phyloP scores from a whole-genome alignment of 2,113 vertebrate species.

The Marmota flaviventris region DNA sequence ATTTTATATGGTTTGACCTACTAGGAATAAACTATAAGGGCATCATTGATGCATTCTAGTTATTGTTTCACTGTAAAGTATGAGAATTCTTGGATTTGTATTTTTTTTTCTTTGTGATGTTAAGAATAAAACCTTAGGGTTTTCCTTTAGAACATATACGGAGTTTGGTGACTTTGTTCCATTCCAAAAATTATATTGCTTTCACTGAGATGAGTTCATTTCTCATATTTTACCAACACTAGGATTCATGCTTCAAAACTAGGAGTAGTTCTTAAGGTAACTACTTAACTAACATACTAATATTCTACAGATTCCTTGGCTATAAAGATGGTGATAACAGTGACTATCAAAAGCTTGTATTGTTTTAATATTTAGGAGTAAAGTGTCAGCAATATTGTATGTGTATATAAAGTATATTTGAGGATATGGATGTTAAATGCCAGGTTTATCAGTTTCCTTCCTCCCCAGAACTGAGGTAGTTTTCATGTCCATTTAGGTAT shows the following conservation, averaged over 20 bases:
- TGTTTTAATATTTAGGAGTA: constrained; percentile 31
- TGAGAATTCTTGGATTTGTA: neutral
- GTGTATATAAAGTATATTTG: neutral
- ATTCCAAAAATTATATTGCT: constrained; percentile 22
- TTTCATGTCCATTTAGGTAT: constrained; percentile 40
- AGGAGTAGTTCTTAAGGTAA: constrained; percentile 46
- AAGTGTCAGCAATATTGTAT: neutral
- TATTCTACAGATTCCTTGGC: neutral
- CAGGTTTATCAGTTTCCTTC: neutral
- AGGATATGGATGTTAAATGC: neutral
- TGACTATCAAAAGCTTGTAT: neutral
- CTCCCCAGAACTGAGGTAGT: neutral
- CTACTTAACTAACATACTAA: neutral
- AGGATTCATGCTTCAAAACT: constrained; percentile 51
- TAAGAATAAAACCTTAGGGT: constrained; percentile 15
- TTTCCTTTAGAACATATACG: constrained; percentile 8
- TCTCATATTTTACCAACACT: neutral
- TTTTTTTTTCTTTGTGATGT: constrained; percentile 36
- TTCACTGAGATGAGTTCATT: constrained; percentile 34
- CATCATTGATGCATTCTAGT: neutral
- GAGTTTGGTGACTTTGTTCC: neutral
- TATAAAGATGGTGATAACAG: neutral
- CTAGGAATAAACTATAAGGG: neutral
- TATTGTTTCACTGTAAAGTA: constrained; percentile 6
- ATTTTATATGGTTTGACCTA: neutral